Evolutionary conservation across 2,113 vertebrate species (phyloP).

Genomic region (Thamnophis sirtalis): DNA sequence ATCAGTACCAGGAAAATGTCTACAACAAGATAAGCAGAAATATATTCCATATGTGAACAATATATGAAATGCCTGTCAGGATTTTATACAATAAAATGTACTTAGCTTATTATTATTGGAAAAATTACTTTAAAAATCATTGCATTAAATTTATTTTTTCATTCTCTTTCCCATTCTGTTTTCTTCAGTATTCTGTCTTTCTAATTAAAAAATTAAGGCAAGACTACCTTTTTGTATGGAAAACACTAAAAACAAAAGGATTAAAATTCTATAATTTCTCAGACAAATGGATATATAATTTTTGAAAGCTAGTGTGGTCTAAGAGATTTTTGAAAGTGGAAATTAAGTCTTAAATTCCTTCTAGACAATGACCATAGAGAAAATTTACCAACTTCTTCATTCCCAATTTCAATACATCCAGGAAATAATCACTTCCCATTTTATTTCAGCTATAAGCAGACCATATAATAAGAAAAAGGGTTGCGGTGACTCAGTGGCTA

Average conservation of each 20-base stretch:
- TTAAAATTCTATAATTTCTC: neutral
- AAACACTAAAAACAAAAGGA: neutral
- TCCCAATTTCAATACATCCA: neutral
- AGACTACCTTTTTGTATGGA: neutral
- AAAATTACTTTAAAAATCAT: neutral
- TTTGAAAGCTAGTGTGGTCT: neutral
- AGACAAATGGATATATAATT: neutral
- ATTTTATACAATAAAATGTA: neutral
- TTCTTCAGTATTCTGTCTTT: neutral
- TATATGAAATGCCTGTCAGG: neutral
- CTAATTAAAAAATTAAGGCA: neutral
- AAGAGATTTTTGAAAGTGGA: neutral
- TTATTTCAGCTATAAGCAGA: neutral
- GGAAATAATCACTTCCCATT: neutral
- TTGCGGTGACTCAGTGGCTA: no score
- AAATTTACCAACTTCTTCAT: no score
- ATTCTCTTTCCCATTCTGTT: neutral
- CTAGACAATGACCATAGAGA: neutral
- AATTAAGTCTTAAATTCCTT: rapidly evolving
- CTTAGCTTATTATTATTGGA: neutral
- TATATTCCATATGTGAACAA: neutral
- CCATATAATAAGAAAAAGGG: neutral
- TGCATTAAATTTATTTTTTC: neutral
- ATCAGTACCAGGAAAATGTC: neutral
- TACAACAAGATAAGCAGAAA: neutral